Evolutionary conservation across 2,797 vertebrate species (phyloP).

Genomic region (Squalus acanthias): DNA sequence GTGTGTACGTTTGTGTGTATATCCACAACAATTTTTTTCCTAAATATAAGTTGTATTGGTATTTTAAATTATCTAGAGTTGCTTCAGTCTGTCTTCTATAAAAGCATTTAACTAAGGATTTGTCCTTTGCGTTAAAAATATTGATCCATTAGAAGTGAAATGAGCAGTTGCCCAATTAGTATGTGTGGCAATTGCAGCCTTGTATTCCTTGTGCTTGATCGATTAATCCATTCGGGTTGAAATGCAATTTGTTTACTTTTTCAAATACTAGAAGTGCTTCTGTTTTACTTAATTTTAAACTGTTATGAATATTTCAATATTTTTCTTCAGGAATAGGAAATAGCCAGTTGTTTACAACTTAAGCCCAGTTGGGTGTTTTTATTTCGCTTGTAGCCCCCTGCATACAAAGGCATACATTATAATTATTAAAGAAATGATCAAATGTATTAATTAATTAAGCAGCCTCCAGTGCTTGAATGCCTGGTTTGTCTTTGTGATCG

Average conservation of each 20-base stretch:
- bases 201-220: background rate
- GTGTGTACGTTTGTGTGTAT: background rate
- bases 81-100: background rate
- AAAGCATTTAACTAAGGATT: background rate
- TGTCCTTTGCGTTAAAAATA: background rate
- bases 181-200: no score
- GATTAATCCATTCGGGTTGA: background rate
- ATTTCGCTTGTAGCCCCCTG: background rate
- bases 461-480: background rate
- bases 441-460: no score
- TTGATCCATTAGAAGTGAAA: background rate
- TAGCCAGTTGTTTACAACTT: no score
- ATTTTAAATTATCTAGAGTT: background rate
- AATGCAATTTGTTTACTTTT: background rate
- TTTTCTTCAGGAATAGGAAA: no score
- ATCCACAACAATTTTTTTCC: background rate
- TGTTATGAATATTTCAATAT: background rate
- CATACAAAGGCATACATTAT: background rate
- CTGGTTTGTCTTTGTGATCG: background rate
- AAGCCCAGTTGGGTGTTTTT: background rate
- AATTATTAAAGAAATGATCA: background rate
- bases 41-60: background rate
- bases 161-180: no score
- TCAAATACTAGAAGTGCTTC: background rate
- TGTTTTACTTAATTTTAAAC: background rate